Conservation (phyloP, 2,797 vertebrate genomes). For the Craterocephalus amniculus region DNA sequence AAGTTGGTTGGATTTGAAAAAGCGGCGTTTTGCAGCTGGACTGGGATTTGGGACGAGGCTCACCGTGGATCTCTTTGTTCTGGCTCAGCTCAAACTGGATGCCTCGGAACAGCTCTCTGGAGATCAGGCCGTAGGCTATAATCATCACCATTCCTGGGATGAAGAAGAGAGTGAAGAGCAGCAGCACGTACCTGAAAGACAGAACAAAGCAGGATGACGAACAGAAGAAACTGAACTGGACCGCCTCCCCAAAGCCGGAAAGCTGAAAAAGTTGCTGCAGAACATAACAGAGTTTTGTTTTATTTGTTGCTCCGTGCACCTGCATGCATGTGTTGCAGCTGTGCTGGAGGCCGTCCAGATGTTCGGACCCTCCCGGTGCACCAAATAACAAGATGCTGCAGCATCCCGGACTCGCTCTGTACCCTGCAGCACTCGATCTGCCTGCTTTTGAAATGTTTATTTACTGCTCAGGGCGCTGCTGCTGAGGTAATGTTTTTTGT, state of each 20-base stretch:
- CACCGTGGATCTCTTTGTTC: slow-evolving; percentile 81
- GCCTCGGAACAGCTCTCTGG: slow-evolving; percentile 91
- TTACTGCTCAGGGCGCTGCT: background rate
- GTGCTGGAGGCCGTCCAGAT: slow-evolving; percentile 25
- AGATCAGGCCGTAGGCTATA: slow-evolving; percentile 92
- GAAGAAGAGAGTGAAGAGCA: slow-evolving; percentile 91
- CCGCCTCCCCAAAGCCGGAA: background rate
- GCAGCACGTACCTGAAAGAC: slow-evolving; percentile 88
- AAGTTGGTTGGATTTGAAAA: slow-evolving; percentile 17
- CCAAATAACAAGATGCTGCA: slow-evolving; percentile 10
- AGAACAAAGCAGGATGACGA: slow-evolving; percentile 25
- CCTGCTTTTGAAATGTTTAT: slow-evolving; percentile 8
- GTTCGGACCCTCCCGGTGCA: slow-evolving; percentile 5
- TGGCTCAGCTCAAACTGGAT: slow-evolving; percentile 89
- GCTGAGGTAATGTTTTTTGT: slow-evolving; percentile 8
- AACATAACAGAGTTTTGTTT: background rate
- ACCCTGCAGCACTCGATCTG: background rate
- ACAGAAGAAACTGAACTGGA: background rate
- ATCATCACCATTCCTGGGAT: slow-evolving; percentile 93
- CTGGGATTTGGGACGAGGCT: slow-evolving; percentile 49
- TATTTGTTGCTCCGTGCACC: background rate
- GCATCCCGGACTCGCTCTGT: slow-evolving; percentile 11
- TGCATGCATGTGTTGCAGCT: background rate
- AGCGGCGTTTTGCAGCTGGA: slow-evolving; percentile 13
- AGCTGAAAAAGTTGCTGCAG: background rate